Evolutionary conservation across 2,113 vertebrate species (phyloP).

Genomic region (Onychostoma macrolepis): DNA sequence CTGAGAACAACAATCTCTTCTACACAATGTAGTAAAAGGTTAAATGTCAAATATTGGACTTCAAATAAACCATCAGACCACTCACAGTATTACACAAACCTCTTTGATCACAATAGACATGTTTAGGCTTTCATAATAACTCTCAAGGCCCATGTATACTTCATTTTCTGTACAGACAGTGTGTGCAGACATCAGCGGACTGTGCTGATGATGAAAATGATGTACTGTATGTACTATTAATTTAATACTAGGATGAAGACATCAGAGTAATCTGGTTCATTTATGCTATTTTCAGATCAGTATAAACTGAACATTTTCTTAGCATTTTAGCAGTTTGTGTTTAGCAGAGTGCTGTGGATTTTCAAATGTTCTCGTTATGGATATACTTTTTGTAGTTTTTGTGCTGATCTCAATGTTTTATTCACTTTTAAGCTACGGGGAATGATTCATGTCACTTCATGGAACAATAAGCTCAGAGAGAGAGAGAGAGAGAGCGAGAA

Average conservation of each 20-base stretch:
- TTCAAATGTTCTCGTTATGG: neutral
- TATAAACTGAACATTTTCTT: neutral
- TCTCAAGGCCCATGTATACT: neutral
- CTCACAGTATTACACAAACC: neutral
- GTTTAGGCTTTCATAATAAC: neutral
- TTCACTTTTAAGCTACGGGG: neutral
- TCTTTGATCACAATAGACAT: neutral
- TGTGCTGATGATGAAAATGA: neutral
- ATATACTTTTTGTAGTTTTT: neutral
- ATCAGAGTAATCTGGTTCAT: neutral
- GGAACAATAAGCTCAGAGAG: conserved; percentile 24
- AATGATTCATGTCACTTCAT: neutral
- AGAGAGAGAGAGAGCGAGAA: neutral
- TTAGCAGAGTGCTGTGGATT: neutral
- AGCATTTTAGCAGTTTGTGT: neutral
- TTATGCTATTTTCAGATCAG: neutral
- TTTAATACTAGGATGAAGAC: neutral
- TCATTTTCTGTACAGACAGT: neutral
- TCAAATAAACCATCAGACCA: neutral
- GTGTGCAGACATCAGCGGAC: neutral
- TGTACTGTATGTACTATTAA: neutral
- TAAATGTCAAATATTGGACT: conserved; percentile 3
- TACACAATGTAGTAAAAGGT: neutral
- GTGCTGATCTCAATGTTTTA: neutral
- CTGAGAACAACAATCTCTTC: conserved; percentile 6